Base-by-base conservation (phyloP, 1,140 invertebrate genomes). In the Drosophila malerkotliana region DNA sequence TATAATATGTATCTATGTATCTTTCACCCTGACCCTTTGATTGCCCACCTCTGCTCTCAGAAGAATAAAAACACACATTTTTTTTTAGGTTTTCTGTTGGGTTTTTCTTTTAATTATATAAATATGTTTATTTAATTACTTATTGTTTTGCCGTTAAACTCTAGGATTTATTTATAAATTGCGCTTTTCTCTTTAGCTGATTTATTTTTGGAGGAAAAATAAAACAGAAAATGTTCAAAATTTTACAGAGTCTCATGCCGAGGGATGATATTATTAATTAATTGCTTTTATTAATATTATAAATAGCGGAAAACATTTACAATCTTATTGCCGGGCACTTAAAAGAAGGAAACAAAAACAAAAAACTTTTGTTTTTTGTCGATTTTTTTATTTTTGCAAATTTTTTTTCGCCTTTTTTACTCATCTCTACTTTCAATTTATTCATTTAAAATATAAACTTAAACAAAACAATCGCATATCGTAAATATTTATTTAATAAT, bases 71-170 rank as follows among this genome's bases (percentile, higher is more conserved):
- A 73, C 12, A 26, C 60, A 47, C 1, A 52, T 18, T 9, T n/a
- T 41, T n/a, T 41, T 60, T 44, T 62, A 49, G 3, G 49, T 53
- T 58, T 44, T 72, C 32, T 47, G 3, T 60, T 15, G 8, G 34
- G 61, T 52, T 47, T 80, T 80, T 74, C 44, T 47, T 71, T 88
- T 78, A 85, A 88, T 87, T 82, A 71, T 87, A 87, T 87, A 87
- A 87, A 87, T 87, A 87, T 87, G 72, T 87, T 85, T 76, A 77
- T 76, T 69, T 87, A 72, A 68, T 82, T 82, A 87, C 83, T 87
- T 82, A 88, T 82, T 82, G 69, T 60, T 87, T 71, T 57, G 84
- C 54, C 71, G 26, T 77, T 61, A 60, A 54, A 69, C 32, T 39
- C 54, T 75, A 72, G 32, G 15, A 21, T 49, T 34, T 73, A 57